These are phyloP conservation scores for Pseudomyrmex concolor DNA, from an alignment of 1,140 invertebrate species.

Conservation along the genomic window DNA sequence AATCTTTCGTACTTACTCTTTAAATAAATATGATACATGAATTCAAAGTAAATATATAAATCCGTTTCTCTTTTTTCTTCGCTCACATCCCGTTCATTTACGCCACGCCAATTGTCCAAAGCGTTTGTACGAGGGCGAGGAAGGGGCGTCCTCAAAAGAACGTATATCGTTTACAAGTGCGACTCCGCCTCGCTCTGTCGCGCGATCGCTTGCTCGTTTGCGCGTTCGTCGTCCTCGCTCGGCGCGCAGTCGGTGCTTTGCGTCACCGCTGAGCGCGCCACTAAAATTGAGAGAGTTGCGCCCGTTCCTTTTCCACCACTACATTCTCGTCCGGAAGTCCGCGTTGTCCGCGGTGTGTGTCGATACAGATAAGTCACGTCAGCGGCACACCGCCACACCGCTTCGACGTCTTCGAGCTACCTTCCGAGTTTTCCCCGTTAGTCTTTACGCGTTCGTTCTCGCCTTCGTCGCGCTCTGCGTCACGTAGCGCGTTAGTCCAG, in stretches of 20 bases:
- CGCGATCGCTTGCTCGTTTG: not conserved
- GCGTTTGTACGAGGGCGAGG: too few relatives aligned
- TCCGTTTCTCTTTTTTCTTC: too few relatives aligned
- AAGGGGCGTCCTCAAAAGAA: too few relatives aligned
- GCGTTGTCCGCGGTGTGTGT: slow-evolving; percentile 25
- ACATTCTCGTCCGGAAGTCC: slow-evolving; percentile 35
- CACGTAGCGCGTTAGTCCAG: slow-evolving; percentile 7
- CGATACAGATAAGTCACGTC: slow-evolving; percentile 38
- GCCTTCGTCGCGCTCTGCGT: slow-evolving; percentile 21
- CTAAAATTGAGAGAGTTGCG: too few relatives aligned
- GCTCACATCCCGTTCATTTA: too few relatives aligned
- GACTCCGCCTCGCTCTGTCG: slow-evolving; percentile 7
- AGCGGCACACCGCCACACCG: slow-evolving; percentile 5
- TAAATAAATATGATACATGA: too few relatives aligned
- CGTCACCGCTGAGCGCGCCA: slow-evolving; percentile 39
- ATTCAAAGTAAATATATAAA: too few relatives aligned
- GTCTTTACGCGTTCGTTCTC: slow-evolving; percentile 4
- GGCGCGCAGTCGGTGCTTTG: not conserved
- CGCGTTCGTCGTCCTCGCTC: not conserved
- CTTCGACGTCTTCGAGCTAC: not conserved
- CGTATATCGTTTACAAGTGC: slow-evolving; percentile 12
- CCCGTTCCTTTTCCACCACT: not conserved
- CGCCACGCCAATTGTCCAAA: too few relatives aligned
- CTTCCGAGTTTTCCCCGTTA: slow-evolving; percentile 8
- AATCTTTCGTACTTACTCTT: too few relatives aligned